Percentiles rank a stretch among this genome's conserved stretches.
Evolutionary conservation across 2,113 vertebrate species (phyloP).

Genomic region (Rhabdornis inornatus): DNA sequence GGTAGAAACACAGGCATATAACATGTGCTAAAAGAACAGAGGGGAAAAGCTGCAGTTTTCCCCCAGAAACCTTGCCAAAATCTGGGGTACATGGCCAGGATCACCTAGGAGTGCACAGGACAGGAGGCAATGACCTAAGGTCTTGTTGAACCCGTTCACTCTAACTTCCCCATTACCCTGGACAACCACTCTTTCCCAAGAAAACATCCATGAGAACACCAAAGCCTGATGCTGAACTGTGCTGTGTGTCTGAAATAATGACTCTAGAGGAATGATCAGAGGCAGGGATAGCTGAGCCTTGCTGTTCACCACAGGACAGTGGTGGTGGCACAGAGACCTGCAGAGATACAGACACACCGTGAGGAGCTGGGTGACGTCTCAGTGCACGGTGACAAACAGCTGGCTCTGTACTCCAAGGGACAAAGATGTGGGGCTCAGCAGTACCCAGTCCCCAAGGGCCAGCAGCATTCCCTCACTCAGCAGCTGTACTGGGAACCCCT

Average conservation of each 20-base stretch:
- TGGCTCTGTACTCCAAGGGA: not conserved
- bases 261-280: not conserved
- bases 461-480: accelerated
- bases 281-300: not conserved
- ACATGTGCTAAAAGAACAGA: not conserved
- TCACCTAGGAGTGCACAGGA: not conserved
- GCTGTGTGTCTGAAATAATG: not conserved
- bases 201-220: not conserved
- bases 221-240: not conserved
- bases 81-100: not conserved
- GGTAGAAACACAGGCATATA: not conserved
- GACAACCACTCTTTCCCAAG: not conserved
- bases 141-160: not conserved
- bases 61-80: not conserved
- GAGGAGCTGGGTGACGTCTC: not conserved
- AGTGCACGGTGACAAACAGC: not conserved
- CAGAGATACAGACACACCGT: accelerated
- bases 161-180: not conserved
- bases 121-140: not conserved
- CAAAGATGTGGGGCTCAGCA: not conserved
- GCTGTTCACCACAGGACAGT: not conserved
- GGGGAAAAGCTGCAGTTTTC: not conserved
- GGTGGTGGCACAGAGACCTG: not conserved
- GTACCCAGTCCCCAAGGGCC: not conserved
- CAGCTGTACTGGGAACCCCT: too few relatives aligned